Conservation (phyloP, 1,140 invertebrate genomes). For the Leguminivora glycinivorella region DNA sequence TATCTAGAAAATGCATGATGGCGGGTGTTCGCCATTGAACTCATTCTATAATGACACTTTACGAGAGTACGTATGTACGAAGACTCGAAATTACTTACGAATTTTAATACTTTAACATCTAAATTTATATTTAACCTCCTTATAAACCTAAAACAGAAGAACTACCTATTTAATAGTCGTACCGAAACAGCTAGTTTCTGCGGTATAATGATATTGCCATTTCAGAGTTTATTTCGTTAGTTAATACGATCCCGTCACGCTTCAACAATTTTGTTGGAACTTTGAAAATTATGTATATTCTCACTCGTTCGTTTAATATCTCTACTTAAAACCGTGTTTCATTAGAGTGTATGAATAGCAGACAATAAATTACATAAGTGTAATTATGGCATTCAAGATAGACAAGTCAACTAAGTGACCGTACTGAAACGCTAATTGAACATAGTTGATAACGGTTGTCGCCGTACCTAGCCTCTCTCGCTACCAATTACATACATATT, state of each 20-base stretch:
- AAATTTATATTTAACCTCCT: too few relatives aligned
- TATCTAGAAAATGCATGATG: slow-evolving; percentile 35
- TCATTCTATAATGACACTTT: background rate
- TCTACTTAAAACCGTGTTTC: too few relatives aligned
- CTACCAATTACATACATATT: slow-evolving; percentile 12
- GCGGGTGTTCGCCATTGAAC: slow-evolving; percentile 13
- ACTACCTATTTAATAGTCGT: too few relatives aligned
- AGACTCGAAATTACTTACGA: background rate
- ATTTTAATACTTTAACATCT: background rate
- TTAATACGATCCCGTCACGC: slow-evolving; percentile 21
- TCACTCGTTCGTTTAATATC: too few relatives aligned
- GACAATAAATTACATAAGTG: background rate
- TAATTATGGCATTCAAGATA: too few relatives aligned
- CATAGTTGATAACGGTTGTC: background rate
- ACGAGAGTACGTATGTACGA: background rate
- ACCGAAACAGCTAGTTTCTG: too few relatives aligned
- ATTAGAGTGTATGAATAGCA: background rate
- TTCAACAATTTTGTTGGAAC: background rate
- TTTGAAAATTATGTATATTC: background rate
- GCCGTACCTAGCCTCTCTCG: background rate
- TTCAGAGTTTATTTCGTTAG: slow-evolving; percentile 6
- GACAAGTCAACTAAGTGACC: too few relatives aligned
- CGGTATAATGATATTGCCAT: background rate
- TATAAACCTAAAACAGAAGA: too few relatives aligned
- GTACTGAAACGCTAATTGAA: background rate